A percentile compares a stretch with the other conserved stretches of the same genome.
Conservation (phyloP, 2,888 invertebrate genomes). For the Aspidapion aeneum region DNA sequence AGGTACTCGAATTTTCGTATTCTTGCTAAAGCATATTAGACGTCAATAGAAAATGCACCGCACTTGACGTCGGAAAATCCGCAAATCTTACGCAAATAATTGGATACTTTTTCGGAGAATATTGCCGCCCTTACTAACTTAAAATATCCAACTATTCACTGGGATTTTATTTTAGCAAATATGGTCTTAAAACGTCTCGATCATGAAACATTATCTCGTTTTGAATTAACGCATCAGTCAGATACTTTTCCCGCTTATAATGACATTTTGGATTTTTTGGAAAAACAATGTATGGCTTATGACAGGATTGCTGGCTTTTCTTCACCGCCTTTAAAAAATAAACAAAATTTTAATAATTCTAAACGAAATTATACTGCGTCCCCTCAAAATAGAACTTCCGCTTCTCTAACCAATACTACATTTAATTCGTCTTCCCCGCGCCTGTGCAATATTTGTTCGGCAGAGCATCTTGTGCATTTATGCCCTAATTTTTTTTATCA, state of each 20-base stretch:
- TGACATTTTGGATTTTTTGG: neutral
- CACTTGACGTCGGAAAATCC: neutral
- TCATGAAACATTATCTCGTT: neutral
- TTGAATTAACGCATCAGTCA: neutral
- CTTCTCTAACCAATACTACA: neutral
- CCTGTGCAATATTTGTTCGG: neutral
- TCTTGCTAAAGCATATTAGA: neutral
- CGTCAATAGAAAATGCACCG: neutral
- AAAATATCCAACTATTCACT: neutral
- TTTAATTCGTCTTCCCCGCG: neutral
- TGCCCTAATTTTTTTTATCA: neutral
- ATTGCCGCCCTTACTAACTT: neutral
- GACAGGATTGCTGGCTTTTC: too few species aligned
- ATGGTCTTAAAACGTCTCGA: neutral
- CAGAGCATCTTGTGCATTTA: neutral
- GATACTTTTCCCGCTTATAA: neutral
- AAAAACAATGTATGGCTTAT: too few species aligned
- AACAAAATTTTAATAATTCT: neutral
- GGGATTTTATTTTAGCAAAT: neutral
- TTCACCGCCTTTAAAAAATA: neutral
- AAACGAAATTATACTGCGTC: neutral
- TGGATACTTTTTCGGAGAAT: neutral
- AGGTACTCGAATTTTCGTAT: neutral
- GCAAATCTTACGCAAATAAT: neutral
- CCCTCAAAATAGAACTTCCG: neutral